phyloP scores from a whole-genome alignment of 2,888 invertebrate species.

The Nomada ferruginata region DNA sequence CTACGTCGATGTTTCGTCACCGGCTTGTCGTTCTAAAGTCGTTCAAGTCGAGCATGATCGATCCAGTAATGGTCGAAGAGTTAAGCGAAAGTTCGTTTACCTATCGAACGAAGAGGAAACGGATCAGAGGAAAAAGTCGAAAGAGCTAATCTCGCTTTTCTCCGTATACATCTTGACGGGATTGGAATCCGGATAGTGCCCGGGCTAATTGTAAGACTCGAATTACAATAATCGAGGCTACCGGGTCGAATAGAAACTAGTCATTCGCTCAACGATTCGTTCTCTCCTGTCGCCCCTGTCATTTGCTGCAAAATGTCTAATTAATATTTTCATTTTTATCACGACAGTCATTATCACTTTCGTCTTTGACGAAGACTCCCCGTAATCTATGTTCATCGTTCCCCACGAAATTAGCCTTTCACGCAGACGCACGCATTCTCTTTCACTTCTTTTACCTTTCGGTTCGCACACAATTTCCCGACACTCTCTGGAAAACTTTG shows the following conservation, averaged over 20 bases:
- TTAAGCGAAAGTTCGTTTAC: conserved; percentile 42
- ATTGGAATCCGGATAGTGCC: conserved; percentile 20
- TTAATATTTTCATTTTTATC: conserved; percentile 50
- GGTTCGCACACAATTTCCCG: conserved; percentile 14
- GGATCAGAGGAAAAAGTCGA: conserved; percentile 35
- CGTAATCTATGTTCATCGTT: conserved; percentile 18
- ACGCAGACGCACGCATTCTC: conserved; percentile 13
- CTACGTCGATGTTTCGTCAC: background rate
- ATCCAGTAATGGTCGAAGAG: conserved; percentile 15
- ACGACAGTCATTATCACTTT: conserved; percentile 63
- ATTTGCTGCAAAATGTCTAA: conserved; percentile 22
- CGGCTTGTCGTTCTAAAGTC: too few relatives aligned
- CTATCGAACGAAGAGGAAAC: conserved; percentile 47
- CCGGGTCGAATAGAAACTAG: conserved; percentile 38
- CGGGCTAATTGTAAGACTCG: background rate
- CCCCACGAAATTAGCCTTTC: conserved; percentile 18
- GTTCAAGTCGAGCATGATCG: conserved; percentile 9
- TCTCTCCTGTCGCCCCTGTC: background rate
- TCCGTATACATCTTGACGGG: conserved; percentile 13
- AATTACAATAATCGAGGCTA: conserved; percentile 21
- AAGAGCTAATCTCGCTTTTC: conserved; percentile 10
- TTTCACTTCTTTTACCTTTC: conserved; percentile 7
- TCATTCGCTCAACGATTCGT: conserved; percentile 21
- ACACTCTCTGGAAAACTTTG: conserved; percentile 1
- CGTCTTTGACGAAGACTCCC: conserved; percentile 42